phyloP scores from a whole-genome alignment of 2,888 invertebrate species.

The Morinoia aosen region DNA sequence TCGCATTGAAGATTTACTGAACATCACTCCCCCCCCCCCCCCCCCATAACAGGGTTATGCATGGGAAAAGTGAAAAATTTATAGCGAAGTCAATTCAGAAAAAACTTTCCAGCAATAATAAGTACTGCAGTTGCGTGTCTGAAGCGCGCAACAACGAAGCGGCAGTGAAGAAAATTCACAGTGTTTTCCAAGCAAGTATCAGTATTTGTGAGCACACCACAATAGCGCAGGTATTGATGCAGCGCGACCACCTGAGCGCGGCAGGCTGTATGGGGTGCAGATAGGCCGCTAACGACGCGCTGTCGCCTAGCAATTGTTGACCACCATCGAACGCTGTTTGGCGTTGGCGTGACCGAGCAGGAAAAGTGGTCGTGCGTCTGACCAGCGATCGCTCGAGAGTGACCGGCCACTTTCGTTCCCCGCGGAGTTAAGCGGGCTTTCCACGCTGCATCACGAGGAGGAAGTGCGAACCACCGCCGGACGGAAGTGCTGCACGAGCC shows the following conservation, averaged over 20 bases:
- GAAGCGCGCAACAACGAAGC: background rate
- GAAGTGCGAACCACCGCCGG: conserved; percentile 1
- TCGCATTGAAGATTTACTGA: background rate
- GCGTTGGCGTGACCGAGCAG: conserved; percentile 33
- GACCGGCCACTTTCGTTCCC: conserved; percentile 27
- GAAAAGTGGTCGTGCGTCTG: background rate
- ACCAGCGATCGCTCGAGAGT: background rate
- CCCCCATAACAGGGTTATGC: background rate
- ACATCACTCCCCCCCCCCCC: too few species aligned
- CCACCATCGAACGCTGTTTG: conserved; percentile 19
- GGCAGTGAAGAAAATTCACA: background rate
- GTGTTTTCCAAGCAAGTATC: background rate
- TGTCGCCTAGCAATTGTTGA: background rate
- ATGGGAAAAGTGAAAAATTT: background rate
- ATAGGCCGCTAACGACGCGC: background rate
- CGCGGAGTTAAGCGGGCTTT: background rate
- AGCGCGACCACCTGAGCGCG: background rate
- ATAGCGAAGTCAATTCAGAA: background rate
- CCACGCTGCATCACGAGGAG: background rate
- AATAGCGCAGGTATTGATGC: background rate
- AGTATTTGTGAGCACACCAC: background rate
- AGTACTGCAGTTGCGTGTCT: background rate
- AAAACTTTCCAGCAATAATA: background rate
- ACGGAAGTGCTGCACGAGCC: conserved; percentile 6
- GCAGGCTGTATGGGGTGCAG: background rate